Evolutionary conservation across 2,113 vertebrate species (phyloP).

Genomic region (Antechinus flavipes): DNA sequence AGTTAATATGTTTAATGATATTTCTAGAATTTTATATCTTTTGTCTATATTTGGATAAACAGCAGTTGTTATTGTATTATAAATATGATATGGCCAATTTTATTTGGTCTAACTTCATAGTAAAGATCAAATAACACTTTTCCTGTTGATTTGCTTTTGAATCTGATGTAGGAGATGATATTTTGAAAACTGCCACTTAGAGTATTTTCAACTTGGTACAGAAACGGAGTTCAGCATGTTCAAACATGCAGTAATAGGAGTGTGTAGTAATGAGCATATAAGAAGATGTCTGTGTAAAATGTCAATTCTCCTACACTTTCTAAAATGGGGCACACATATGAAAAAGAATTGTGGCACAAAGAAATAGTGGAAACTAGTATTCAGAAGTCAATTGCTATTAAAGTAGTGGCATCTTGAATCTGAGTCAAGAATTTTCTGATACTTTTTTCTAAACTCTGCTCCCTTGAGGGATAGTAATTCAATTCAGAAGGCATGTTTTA

Average conservation of each 20-base stretch:
- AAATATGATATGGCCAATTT: neutral
- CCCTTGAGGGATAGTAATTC: neutral
- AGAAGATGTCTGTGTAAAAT: neutral
- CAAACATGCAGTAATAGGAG: neutral
- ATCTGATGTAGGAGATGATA: neutral
- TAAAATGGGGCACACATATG: neutral
- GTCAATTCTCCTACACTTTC: neutral
- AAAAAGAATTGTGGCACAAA: neutral
- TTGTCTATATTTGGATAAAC: neutral
- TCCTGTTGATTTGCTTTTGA: neutral
- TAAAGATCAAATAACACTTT: neutral
- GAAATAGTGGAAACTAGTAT: neutral
- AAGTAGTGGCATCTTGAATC: neutral
- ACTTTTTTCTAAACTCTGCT: neutral
- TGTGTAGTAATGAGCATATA: neutral
- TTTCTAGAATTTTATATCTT: neutral
- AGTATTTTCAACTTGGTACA: neutral
- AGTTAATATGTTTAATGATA: neutral
- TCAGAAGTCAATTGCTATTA: neutral
- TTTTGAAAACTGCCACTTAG: neutral
- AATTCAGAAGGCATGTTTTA: neutral
- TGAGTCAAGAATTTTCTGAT: neutral
- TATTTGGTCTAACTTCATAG: neutral
- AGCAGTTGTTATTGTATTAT: neutral
- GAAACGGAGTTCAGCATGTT: neutral